Base-by-base conservation (phyloP, 2,113 vertebrate species). In the Pollachius pollachius region DNA sequence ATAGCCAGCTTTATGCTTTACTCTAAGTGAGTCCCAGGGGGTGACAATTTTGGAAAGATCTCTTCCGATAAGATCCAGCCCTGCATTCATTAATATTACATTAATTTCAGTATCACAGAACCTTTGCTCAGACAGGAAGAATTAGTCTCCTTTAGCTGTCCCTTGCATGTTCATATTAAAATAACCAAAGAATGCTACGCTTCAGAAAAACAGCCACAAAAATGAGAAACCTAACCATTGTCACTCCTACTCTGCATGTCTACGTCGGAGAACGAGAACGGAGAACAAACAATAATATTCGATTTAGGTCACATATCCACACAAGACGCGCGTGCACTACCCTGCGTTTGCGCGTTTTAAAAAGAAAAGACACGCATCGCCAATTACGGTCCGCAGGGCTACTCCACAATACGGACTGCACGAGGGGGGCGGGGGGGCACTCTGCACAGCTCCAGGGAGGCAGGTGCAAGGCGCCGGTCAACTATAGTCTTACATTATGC, bases 21-120 rank as follows among this genome's bases (percentile, higher is more conserved):
- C 16, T 57, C 16, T 57, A 57, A 57, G 54, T n/a, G n/a, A 57
- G 54, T 90, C 88, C 90, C 88, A 80, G 83, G 79, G 84, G 89
- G 87, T 84, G 83, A 87, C 85, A 86, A 82, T 88, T 91, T 87
- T 88, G 79, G 81, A 79, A 74, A 90, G 86, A 90, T 88, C 85
- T 81, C 86, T 84, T 84, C 82, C 85, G 85, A 89, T 89, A 91
- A 89, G 87, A 88, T 86, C 78, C 81, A 85, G 85, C 83, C 77
- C 88, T 79, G 84, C 80, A 84, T 79, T 82, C 89, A 92, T 92
- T 90, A 91, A 90, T 92, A 91, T 90, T 91, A 84, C 85, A 92
- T 90, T 88, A 89, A 80, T 84, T 19, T 66, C 76, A 76, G 83
- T 84, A 89, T 86, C 41, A 48, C 41, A 86, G 78, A 76, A 68